Evolutionary conservation across 2,113 vertebrate species (phyloP).

Genomic region (Dicentrarchus labrax): DNA sequence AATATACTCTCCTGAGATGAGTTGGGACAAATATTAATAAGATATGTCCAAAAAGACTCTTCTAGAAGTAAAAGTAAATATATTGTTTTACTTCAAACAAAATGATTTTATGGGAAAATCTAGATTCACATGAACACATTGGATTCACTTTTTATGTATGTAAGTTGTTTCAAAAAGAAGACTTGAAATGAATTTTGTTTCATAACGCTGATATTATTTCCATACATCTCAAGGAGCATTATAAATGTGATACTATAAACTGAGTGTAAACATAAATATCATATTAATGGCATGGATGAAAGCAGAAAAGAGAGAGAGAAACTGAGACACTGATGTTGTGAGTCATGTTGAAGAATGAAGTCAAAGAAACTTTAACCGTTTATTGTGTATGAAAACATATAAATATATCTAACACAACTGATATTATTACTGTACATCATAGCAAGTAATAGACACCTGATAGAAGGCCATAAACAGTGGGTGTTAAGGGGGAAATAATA

Average conservation of each 20-base stretch:
- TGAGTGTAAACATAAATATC: neutral
- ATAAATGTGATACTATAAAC: neutral
- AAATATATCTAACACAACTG: no score
- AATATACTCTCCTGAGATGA: conserved; percentile 5
- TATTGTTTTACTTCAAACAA: neutral
- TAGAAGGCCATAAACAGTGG: no score
- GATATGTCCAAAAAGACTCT: neutral
- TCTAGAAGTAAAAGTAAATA: neutral
- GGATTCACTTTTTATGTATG: neutral
- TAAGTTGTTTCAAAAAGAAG: neutral
- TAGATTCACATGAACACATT: neutral
- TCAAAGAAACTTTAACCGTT: neutral
- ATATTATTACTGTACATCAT: no score
- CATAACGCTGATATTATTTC: neutral
- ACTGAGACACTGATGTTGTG: neutral
- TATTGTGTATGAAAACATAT: no score
- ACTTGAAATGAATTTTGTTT: neutral
- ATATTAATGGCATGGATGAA: neutral
- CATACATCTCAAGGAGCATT: neutral
- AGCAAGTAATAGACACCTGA: no score
- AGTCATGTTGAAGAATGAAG: neutral
- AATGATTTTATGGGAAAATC: neutral
- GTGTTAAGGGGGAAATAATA: neutral
- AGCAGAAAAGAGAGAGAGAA: neutral
- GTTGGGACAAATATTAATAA: neutral